Evolutionary conservation across 2,113 vertebrate species (phyloP), one percentile per base, ranked within the genome.

Genomic region (Atlantisia rogersi): DNA sequence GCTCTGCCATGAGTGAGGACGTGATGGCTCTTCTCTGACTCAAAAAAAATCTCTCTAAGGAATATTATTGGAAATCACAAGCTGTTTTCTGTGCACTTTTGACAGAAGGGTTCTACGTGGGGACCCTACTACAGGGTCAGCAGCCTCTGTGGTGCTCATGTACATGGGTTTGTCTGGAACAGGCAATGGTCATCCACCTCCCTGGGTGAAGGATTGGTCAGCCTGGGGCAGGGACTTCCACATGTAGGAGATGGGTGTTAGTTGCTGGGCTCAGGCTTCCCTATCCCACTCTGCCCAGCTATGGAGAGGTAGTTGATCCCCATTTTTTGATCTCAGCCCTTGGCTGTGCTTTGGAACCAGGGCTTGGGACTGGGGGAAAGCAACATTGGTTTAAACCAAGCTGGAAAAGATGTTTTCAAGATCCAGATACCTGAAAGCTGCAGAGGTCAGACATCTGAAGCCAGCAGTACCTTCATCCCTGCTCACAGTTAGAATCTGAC

Each of bases 121-220:
- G 9, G 40, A 14, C 13, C 11, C n/a, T 63, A 1, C 19, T 9
- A 53, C 24, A 55, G 24, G 24, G 9, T 48, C 80, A 35, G 55
- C 46, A 62, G 13, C 16, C 32, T 28, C 53, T 1, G 0, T 1
- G 4, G 7, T 18, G 40, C 56, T 32, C 79, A 11, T 55, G 18
- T 10, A 20, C 3, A 1, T 20, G 1, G 0, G 19, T 4, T 14
- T 63, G 48, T 10, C 14, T 35, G 50, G 64, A 63, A 9, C 1
- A 5, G 28, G 18, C 2, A 0, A 19, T 0, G 1, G 15, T 11
- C 37, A 29, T 25, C 20, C 40, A 12, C n/a, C 20, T 35, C 64
- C 48, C 4, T 9, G 14, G 25, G 11, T 24, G 40, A 40, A 48
- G 71, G 56, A 56, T 18, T 13, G 4, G 11, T 14, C 64, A 63